A percentile compares a stretch with the other conserved stretches of the same genome.
phyloP scores from a whole-genome alignment of 1,140 invertebrate genomes.

The Drosophila quadrilineata region DNA sequence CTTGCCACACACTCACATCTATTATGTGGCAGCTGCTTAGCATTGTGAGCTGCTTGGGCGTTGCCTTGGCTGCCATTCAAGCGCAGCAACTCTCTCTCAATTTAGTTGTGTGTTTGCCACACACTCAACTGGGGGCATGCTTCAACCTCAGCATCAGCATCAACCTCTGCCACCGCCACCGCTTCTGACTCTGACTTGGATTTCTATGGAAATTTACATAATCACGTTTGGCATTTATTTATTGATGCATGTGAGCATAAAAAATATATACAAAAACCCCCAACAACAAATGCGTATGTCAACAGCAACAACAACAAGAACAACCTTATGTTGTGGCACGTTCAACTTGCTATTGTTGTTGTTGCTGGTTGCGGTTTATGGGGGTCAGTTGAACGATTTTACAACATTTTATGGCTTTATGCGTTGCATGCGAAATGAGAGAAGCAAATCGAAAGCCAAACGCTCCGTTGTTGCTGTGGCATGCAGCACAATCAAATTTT shows the following conservation, averaged over 20 bases:
- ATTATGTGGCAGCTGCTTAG: constrained; percentile 10
- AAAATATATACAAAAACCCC: too few relatives aligned
- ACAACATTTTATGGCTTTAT: constrained; percentile 74
- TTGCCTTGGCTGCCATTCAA: constrained; percentile 34
- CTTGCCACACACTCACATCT: background rate
- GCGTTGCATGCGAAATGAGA: constrained; percentile 62
- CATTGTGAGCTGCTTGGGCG: constrained; percentile 18
- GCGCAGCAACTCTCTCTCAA: too few relatives aligned
- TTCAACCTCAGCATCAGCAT: too few relatives aligned
- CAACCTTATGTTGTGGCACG: constrained; percentile 32
- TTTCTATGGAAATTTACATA: constrained; percentile 75
- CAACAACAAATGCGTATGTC: constrained; percentile 1
- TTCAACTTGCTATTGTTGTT: constrained; percentile 22
- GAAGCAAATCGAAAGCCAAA: constrained; percentile 20
- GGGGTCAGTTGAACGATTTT: constrained; percentile 73
- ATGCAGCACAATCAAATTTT: constrained; percentile 21
- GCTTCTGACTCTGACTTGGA: constrained; percentile 40
- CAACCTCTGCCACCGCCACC: too few relatives aligned
- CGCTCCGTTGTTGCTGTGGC: background rate
- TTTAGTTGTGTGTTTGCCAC: background rate
- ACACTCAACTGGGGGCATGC: background rate
- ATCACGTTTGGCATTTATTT: constrained; percentile 79
- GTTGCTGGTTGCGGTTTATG: constrained; percentile 26
- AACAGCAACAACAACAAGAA: constrained; percentile 21
- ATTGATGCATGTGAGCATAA: constrained; percentile 63